phyloP scores from a whole-genome alignment of 2,113 vertebrate species.

The Cebidichthys violaceus region DNA sequence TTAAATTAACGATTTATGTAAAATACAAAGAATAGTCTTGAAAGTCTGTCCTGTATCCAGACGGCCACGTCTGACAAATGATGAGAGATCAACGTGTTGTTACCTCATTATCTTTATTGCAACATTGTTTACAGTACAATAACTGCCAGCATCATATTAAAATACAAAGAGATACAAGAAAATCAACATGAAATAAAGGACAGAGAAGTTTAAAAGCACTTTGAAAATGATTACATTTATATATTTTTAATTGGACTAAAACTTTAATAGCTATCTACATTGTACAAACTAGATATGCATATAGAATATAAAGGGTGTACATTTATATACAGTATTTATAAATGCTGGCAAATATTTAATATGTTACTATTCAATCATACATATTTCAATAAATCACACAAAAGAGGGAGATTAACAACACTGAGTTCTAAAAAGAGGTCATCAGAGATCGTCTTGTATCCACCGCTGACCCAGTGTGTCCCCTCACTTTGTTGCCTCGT shows the following conservation, averaged over 20 bases:
- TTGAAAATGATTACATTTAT: conserved; percentile 84
- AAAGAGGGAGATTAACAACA: conserved; percentile 56
- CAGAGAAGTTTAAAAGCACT: conserved; percentile 83
- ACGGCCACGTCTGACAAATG: neutral
- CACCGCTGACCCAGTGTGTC: conserved; percentile 53
- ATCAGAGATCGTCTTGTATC: conserved; percentile 61
- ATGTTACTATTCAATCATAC: conserved; percentile 75
- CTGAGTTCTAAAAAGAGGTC: conserved; percentile 49
- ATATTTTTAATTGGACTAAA: conserved; percentile 82
- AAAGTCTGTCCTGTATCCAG: neutral
- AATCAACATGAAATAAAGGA: conserved; percentile 82
- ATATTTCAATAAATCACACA: conserved; percentile 73
- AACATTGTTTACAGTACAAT: conserved; percentile 85
- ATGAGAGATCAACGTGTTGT: conserved; percentile 37
- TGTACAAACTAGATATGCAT: conserved; percentile 87
- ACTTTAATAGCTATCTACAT: conserved; percentile 84
- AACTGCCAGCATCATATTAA: conserved; percentile 84
- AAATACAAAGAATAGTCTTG: neutral
- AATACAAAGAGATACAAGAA: conserved; percentile 84
- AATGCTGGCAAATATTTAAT: conserved; percentile 79
- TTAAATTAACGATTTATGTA: neutral
- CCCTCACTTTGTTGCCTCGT: conserved; percentile 32
- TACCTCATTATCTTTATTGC: conserved; percentile 84
- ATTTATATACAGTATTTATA: conserved; percentile 87
- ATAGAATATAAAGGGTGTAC: conserved; percentile 86